These are phyloP conservation scores for Pangasius macronema DNA, from an alignment of 2,797 vertebrate species.

Conservation along the genomic window DNA sequence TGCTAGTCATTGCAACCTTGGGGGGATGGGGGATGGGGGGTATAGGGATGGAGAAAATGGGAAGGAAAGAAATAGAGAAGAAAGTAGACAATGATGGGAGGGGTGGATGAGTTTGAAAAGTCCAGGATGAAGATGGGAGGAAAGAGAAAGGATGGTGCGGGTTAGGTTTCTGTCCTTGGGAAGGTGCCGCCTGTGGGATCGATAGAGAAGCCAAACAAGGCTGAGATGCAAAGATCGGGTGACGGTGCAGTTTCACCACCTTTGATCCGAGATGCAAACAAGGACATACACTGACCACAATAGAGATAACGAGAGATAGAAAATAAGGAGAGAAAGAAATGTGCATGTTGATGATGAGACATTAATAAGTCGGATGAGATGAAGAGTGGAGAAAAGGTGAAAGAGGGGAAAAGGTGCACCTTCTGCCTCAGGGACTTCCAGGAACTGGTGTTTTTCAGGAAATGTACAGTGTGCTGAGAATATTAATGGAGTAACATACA, in stretches of 20 bases:
- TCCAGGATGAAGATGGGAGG: background rate
- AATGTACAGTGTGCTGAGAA: conserved; percentile 13
- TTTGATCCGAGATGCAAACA: conserved; percentile 69
- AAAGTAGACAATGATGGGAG: background rate
- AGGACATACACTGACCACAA: conserved; percentile 70
- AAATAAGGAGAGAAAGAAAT: background rate
- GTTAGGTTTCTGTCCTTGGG: conserved; percentile 79
- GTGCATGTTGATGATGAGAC: conserved; percentile 7
- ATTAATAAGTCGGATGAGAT: conserved; percentile 3
- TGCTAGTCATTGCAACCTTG: conserved; percentile 80
- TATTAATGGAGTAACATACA: conserved; percentile 1
- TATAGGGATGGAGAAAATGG: conserved; percentile 58
- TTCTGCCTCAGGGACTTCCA: conserved; percentile 8
- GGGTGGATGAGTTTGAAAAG: background rate
- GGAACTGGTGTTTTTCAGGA: conserved; percentile 18
- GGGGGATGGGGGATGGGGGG: conserved; percentile 45
- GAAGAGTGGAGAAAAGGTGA: conserved; percentile 1
- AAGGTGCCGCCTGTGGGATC: conserved; percentile 72
- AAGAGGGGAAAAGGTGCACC: background rate
- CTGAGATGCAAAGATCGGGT: conserved; percentile 66
- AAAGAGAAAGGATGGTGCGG: conserved; percentile 50
- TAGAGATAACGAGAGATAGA: conserved; percentile 6
- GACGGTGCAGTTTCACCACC: conserved; percentile 61
- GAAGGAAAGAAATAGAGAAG: background rate
- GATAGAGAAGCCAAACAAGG: conserved; percentile 71